phyloP scores from a whole-genome alignment of 2,113 vertebrate species.

The Apteryx owenii region DNA sequence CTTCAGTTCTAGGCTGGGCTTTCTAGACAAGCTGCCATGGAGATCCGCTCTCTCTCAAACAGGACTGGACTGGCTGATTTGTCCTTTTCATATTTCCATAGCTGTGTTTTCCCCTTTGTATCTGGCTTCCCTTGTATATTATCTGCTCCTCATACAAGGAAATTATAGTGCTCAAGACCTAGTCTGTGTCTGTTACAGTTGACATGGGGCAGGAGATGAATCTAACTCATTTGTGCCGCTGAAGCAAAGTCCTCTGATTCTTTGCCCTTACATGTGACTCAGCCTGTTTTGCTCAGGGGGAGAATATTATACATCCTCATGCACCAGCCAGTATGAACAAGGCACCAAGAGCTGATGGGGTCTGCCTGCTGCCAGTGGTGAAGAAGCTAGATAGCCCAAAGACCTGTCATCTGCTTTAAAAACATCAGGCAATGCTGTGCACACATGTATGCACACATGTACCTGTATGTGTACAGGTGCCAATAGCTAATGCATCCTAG shows the following conservation, averaged over 20 bases:
- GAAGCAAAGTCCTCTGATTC: neutral
- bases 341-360: neutral
- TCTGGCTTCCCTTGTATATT: neutral
- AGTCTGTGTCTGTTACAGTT: neutral
- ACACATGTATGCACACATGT: accelerated
- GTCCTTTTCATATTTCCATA: neutral
- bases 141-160: neutral
- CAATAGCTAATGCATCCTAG: neutral
- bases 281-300: neutral
- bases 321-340: neutral
- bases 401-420: neutral
- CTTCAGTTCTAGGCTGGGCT: neutral
- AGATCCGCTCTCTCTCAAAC: neutral
- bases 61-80: neutral
- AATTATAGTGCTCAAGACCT: neutral
- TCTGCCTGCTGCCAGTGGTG: neutral
- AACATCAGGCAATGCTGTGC: neutral
- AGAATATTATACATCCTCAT: neutral
- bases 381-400: neutral
- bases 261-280: neutral
- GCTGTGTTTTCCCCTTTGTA: neutral
- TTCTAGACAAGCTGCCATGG: neutral
- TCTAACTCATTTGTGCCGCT: neutral
- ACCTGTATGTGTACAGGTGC: neutral
- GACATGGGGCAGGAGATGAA: neutral